phyloP scores from a whole-genome alignment of 2,113 vertebrate species.

The Platichthys stellatus region DNA sequence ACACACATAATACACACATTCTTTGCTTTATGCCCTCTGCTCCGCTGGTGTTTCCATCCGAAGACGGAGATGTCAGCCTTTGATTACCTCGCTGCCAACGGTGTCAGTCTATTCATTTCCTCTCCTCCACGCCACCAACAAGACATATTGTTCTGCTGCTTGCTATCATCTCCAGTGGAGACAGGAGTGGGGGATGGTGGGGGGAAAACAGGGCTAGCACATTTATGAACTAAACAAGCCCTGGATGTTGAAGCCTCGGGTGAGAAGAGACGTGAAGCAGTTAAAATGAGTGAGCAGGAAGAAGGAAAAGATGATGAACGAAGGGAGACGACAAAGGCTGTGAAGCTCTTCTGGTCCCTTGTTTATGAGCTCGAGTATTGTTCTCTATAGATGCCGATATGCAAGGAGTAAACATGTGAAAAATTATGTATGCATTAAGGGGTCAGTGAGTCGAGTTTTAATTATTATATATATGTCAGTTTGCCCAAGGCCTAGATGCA shows the following conservation, averaged over 20 bases:
- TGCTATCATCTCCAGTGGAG: slow-evolving; percentile 39
- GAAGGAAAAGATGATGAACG: slow-evolving; percentile 17
- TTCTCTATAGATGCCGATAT: slow-evolving; percentile 1
- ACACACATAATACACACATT: slow-evolving; percentile 18
- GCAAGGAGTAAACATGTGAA: slow-evolving; percentile 25
- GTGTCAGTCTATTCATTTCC: slow-evolving; percentile 33
- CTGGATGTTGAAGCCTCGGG: slow-evolving; percentile 61
- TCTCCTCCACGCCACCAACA: slow-evolving; percentile 47
- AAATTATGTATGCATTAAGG: slow-evolving; percentile 19
- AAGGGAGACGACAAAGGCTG: slow-evolving; percentile 5
- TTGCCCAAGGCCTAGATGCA: slow-evolving; percentile 9
- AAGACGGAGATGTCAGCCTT: slow-evolving; percentile 50
- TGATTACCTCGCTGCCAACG: slow-evolving; percentile 46
- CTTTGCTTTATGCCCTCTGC: slow-evolving; percentile 11
- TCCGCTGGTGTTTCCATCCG: slow-evolving; percentile 45
- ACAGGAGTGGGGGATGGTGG: slow-evolving; percentile 56
- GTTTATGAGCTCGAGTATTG: not conserved
- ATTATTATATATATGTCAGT: slow-evolving; percentile 4
- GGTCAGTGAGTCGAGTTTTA: not conserved
- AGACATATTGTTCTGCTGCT: slow-evolving; percentile 58
- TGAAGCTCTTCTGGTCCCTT: not conserved
- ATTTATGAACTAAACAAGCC: slow-evolving; percentile 54
- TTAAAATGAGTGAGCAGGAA: slow-evolving; percentile 49
- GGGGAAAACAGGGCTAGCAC: slow-evolving; percentile 20
- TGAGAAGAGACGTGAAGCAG: slow-evolving; percentile 55